These are phyloP conservation scores for Drosophila kepulauana DNA, from an alignment of 1,140 invertebrate genomes.

Conservation along the genomic window DNA sequence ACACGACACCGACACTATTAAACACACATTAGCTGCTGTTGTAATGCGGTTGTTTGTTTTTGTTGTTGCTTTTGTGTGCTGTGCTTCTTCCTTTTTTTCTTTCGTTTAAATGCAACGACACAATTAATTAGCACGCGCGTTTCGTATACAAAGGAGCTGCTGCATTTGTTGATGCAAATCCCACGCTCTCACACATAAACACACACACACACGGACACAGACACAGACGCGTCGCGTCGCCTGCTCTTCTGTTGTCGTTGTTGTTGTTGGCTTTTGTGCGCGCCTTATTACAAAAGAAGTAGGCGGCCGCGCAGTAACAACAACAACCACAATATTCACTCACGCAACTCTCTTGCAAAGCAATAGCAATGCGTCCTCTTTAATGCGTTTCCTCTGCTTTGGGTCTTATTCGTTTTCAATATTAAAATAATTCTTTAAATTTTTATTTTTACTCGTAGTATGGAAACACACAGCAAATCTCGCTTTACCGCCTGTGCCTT, in stretches of 20 bases:
- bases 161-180: slow-evolving; percentile 32
- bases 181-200: slow-evolving; percentile 34
- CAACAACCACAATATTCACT: slow-evolving; percentile 34
- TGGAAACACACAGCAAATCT: slow-evolving; percentile 33
- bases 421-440: slow-evolving; percentile 39
- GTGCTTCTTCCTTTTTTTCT: background rate
- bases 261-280: slow-evolving; percentile 54
- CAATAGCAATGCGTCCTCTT: slow-evolving; percentile 28
- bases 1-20: slow-evolving; percentile 59
- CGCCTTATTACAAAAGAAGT: slow-evolving; percentile 53
- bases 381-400: slow-evolving; percentile 31
- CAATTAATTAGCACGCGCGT: slow-evolving; percentile 53
- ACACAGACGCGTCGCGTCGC: slow-evolving; percentile 1
- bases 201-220: slow-evolving; percentile 11
- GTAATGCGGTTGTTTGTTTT: slow-evolving; percentile 22
- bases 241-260: slow-evolving; percentile 25
- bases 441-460: slow-evolving; percentile 11
- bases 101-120: slow-evolving; percentile 40
- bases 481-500: slow-evolving; percentile 38
- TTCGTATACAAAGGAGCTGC: slow-evolving; percentile 38
- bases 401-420: slow-evolving; percentile 17
- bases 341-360: slow-evolving; percentile 30
- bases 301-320: slow-evolving; percentile 44
- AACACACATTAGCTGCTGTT: slow-evolving; percentile 64
- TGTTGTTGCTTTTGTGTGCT: slow-evolving; percentile 49